Evolutionary conservation across 1,140 invertebrate genomes (phyloP).

Genomic region (Pissodes strobi): DNA sequence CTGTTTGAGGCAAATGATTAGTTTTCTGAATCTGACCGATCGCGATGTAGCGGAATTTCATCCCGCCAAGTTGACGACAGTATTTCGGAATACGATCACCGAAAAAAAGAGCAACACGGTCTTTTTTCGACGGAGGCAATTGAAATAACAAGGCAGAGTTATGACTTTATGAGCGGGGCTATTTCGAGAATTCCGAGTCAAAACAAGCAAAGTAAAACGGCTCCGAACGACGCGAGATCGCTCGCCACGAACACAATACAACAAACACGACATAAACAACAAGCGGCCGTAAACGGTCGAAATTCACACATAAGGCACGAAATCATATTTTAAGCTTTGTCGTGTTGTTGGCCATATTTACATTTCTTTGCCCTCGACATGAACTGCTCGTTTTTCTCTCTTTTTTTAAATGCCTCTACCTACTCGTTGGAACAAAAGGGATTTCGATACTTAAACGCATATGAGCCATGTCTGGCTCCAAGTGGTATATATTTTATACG

Average conservation of each 20-base stretch:
- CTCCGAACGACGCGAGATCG: slow-evolving; percentile 21
- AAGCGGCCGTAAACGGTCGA: slow-evolving; percentile 46
- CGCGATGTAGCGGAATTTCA: no score
- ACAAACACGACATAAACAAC: slow-evolving; percentile 52
- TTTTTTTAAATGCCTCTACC: no score
- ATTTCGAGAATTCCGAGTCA: slow-evolving; percentile 27
- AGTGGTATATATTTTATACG: no score
- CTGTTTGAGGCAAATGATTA: no score
- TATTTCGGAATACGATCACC: neutral
- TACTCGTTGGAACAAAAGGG: no score
- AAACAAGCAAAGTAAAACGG: slow-evolving; percentile 27
- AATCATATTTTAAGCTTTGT: slow-evolving; percentile 46
- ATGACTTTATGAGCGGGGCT: slow-evolving; percentile 29
- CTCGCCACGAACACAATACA: slow-evolving; percentile 45
- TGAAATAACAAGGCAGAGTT: slow-evolving; percentile 31
- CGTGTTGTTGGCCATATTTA: slow-evolving; percentile 43
- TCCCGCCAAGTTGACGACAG: no score
- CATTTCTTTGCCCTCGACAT: slow-evolving; percentile 32
- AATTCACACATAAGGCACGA: slow-evolving; percentile 54
- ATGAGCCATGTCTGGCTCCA: no score
- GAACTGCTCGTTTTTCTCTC: slow-evolving; percentile 4
- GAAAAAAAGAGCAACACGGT: neutral
- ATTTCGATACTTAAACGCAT: no score
- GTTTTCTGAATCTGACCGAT: no score
- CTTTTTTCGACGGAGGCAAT: slow-evolving; percentile 12